These are phyloP conservation scores for Epirrhoe alternata DNA, from an alignment of 2,888 invertebrate species.

Conservation along the genomic window DNA sequence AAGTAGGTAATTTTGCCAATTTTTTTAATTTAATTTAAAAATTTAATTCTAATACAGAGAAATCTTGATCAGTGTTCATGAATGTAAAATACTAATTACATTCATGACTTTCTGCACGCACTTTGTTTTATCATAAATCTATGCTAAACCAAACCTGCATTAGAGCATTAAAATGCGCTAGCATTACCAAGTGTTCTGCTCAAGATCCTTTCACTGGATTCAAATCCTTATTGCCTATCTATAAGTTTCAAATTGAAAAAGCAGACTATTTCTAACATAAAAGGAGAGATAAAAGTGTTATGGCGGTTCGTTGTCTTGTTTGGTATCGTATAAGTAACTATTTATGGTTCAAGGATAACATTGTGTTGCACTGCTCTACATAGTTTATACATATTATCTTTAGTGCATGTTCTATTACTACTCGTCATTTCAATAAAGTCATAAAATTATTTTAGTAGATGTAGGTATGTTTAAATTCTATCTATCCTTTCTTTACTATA, in stretches of 20 bases:
- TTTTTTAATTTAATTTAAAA: too few species aligned
- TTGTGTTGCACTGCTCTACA: neutral
- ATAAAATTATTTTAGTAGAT: neutral
- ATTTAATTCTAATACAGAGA: too few species aligned
- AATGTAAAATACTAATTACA: too few species aligned
- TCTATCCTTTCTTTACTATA: too few species aligned
- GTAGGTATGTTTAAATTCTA: too few species aligned
- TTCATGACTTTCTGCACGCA: conserved; percentile 6
- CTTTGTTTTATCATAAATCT: conserved; percentile 18
- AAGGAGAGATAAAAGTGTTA: conserved; percentile 26
- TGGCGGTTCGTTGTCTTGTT: conserved; percentile 22
- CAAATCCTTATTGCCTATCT: neutral
- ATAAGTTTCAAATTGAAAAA: conserved; percentile 8
- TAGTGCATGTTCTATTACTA: conserved; percentile 3
- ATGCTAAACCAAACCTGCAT: conserved; percentile 13
- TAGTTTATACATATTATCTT: neutral
- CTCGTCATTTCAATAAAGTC: conserved; percentile 2
- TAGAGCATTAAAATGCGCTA: conserved; percentile 20
- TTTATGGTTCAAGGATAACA: conserved; percentile 26
- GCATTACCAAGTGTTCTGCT: conserved; percentile 18
- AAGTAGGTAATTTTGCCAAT: too few species aligned
- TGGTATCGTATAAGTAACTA: conserved; percentile 21
- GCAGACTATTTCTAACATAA: conserved; percentile 22
- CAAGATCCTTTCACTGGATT: conserved; percentile 5
- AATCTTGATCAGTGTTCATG: too few species aligned